A percentile compares a stretch with the other conserved stretches of the same genome.
Evolutionary conservation across 2,888 invertebrate genomes (phyloP).

Genomic region (Lamellibrachia satsuma): DNA sequence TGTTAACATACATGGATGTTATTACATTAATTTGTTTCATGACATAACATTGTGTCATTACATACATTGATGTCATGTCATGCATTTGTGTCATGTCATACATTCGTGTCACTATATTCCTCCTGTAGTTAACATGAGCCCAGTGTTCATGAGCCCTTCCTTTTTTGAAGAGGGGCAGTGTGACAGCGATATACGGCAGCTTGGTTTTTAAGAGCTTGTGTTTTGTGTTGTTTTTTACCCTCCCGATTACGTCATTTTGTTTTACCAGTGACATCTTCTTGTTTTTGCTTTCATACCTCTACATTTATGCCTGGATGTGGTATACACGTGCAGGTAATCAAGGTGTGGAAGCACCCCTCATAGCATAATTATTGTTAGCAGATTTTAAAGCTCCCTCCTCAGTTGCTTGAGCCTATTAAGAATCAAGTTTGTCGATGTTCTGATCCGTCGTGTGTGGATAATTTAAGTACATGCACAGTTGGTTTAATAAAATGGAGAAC

Average conservation of each 20-base stretch:
- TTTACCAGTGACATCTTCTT: neutral
- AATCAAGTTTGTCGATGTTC: too few species aligned
- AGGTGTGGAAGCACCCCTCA: neutral
- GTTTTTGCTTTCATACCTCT: neutral
- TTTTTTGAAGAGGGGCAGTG: neutral
- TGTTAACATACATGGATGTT: neutral
- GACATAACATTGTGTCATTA: neutral
- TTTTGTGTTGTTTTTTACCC: conserved; percentile 5
- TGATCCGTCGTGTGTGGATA: too few species aligned
- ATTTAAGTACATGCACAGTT: too few species aligned
- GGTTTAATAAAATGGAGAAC: too few species aligned
- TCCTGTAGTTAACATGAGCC: neutral
- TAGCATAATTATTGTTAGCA: neutral
- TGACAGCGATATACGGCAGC: neutral
- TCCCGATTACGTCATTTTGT: neutral
- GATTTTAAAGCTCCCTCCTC: neutral
- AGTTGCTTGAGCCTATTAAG: too few species aligned
- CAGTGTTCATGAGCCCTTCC: neutral
- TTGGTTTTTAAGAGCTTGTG: neutral
- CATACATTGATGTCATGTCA: neutral
- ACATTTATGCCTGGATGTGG: neutral
- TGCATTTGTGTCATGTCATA: neutral
- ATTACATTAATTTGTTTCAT: neutral
- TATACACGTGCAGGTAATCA: neutral
- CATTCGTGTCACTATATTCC: neutral